Conservation (phyloP, 2,113 vertebrate genomes). For the Stigmatopora nigra region DNA sequence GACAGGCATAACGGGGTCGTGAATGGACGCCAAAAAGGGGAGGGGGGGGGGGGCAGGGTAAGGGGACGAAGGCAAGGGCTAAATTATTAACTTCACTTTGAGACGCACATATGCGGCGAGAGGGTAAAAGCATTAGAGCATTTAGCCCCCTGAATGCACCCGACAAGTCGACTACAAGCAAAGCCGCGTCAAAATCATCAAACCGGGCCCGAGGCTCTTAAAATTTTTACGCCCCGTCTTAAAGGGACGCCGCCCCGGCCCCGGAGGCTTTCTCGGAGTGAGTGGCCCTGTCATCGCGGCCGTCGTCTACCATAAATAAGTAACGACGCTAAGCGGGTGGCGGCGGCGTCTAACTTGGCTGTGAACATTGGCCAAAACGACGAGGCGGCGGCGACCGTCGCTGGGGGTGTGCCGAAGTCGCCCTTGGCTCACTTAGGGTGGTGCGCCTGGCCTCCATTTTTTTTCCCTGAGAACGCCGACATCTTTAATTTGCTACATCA, state of each 20-base stretch:
- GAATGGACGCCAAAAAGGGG: slow-evolving; percentile 36
- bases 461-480: slow-evolving; percentile 64
- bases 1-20: slow-evolving; percentile 56
- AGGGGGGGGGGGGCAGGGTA: slow-evolving; percentile 31
- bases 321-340: slow-evolving; percentile 49
- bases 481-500: slow-evolving; percentile 58
- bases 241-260: slow-evolving; percentile 48
- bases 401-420: slow-evolving; percentile 60
- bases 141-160: slow-evolving; percentile 71
- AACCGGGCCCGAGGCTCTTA: slow-evolving; percentile 59
- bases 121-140: slow-evolving; percentile 65
- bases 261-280: slow-evolving; percentile 57
- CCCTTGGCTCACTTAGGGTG: slow-evolving; percentile 63
- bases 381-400: background rate
- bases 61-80: slow-evolving; percentile 57
- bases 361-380: slow-evolving; percentile 36
- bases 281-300: slow-evolving; percentile 63
- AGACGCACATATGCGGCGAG: slow-evolving; percentile 40
- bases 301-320: slow-evolving; percentile 65
- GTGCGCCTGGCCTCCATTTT: slow-evolving; percentile 66
- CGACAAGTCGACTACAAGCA: slow-evolving; percentile 64
- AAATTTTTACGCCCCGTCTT: slow-evolving; percentile 57
- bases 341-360: slow-evolving; percentile 30
- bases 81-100: slow-evolving; percentile 66
- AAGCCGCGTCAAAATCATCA: slow-evolving; percentile 66